These are phyloP conservation scores for Cyclopterus lumpus DNA, from an alignment of 2,797 vertebrate species.

Conservation along the genomic window DNA sequence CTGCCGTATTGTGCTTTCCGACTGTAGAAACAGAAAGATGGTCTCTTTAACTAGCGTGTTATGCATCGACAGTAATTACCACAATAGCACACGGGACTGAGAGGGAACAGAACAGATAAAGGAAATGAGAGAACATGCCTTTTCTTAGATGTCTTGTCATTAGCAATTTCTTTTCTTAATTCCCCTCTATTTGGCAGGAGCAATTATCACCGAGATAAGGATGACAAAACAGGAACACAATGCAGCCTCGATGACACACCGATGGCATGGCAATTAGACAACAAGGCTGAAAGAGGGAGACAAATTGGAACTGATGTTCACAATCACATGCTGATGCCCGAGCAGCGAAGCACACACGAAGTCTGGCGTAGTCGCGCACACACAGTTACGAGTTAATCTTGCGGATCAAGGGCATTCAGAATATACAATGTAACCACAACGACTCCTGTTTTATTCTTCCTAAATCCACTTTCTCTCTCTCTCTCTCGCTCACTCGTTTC, in stretches of 20 bases:
- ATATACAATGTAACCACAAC: constrained; percentile 48
- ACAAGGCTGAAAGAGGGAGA: constrained; percentile 70
- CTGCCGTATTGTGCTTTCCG: constrained; percentile 72
- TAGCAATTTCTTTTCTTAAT: constrained; percentile 80
- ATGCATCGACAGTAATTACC: constrained; percentile 80
- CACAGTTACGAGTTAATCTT: constrained; percentile 43
- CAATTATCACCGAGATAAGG: constrained; percentile 82
- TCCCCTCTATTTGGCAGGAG: constrained; percentile 76
- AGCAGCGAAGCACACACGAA: constrained; percentile 40
- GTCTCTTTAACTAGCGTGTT: constrained; percentile 80
- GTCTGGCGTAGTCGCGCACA: constrained; percentile 12
- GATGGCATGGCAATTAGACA: constrained; percentile 80
- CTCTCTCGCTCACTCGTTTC: constrained; percentile 10
- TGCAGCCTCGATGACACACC: constrained; percentile 74
- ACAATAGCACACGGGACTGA: constrained; percentile 68
- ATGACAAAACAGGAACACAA: constrained; percentile 80
- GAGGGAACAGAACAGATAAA: constrained; percentile 71
- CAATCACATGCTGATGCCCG: constrained; percentile 71
- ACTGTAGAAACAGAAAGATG: constrained; percentile 73
- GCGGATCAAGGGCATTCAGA: constrained; percentile 63
- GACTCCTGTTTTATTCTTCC: constrained; percentile 40
- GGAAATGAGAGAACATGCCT: constrained; percentile 76
- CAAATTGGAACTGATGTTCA: constrained; percentile 81
- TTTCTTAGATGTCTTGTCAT: constrained; percentile 80
- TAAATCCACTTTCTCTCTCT: constrained; percentile 31